A percentile compares a stretch with the other conserved stretches of the same genome.
phyloP scores from a whole-genome alignment of 2,888 invertebrate species.

The Phlogophora meticulosa region DNA sequence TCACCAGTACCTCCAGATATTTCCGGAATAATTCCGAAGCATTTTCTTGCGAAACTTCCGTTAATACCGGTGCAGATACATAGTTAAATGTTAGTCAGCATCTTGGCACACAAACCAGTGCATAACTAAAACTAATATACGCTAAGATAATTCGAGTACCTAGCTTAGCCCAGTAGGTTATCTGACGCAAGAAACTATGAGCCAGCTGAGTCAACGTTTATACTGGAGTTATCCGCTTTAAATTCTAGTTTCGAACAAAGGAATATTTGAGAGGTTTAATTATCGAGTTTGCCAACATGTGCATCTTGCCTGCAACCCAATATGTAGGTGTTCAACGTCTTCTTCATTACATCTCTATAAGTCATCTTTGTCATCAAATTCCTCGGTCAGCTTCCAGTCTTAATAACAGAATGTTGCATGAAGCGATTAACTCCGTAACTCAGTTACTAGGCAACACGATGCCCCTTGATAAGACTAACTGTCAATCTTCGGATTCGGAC shows the following conservation, averaged over 20 bases:
- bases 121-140: slow-evolving; percentile 39
- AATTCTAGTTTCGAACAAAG: slow-evolving; percentile 29
- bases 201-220: slow-evolving; percentile 43
- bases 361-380: too few relatives aligned
- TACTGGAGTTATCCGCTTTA: slow-evolving; percentile 9
- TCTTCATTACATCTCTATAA: too few relatives aligned
- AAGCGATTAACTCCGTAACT: too few relatives aligned
- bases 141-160: slow-evolving; percentile 27
- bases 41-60: not conserved
- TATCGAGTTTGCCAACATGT: not conserved
- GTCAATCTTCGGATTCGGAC: too few relatives aligned
- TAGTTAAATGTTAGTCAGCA: slow-evolving; percentile 1
- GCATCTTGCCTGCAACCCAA: too few relatives aligned
- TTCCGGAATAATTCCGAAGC: not conserved
- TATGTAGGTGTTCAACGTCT: too few relatives aligned
- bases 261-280: not conserved
- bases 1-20: too few relatives aligned
- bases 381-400: too few relatives aligned
- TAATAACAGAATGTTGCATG: too few relatives aligned
- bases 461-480: too few relatives aligned
- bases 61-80: not conserved
- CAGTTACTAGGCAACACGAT: too few relatives aligned
- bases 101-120: slow-evolving; percentile 19
- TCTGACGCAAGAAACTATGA: slow-evolving; percentile 40
- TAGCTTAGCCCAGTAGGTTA: slow-evolving; percentile 18